phyloP scores from a whole-genome alignment of 2,888 invertebrate species.

The Drosophila cognata region DNA sequence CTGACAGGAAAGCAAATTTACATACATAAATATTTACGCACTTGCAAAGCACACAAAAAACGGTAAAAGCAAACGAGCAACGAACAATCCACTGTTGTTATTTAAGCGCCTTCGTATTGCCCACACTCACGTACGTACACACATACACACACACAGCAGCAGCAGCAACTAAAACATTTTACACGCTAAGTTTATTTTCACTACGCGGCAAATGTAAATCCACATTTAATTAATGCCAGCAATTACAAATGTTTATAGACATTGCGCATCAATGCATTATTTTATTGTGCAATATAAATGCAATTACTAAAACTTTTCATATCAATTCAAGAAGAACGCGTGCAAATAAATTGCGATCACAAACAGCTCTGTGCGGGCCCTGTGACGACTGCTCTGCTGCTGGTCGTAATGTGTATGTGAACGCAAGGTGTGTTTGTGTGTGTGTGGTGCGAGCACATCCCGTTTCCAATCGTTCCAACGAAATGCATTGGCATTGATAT shows the following conservation, averaged over 20 bases:
- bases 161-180: constrained; percentile 53
- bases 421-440: constrained; percentile 6
- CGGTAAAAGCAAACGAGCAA: constrained; percentile 13
- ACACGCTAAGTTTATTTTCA: constrained; percentile 27
- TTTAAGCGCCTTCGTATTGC: constrained; percentile 33
- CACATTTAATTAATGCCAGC: constrained; percentile 12
- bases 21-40: constrained; percentile 20
- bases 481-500: constrained; percentile 45
- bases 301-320: constrained; percentile 16
- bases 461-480: constrained; percentile 40
- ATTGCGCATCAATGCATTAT: constrained; percentile 21
- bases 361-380: constrained; percentile 37
- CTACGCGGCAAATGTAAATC: constrained; percentile 1
- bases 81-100: constrained; percentile 7
- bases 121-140: constrained; percentile 12
- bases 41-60: constrained; percentile 16
- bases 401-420: constrained; percentile 17
- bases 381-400: constrained; percentile 28
- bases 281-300: constrained; percentile 11
- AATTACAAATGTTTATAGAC: constrained; percentile 1
- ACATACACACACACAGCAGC: constrained; percentile 11
- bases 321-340: constrained; percentile 29
- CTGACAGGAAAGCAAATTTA: constrained; percentile 1
- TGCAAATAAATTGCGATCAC: constrained; percentile 49
- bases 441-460: constrained; percentile 2